These are phyloP conservation scores for Planiliza haematocheilus DNA, from an alignment of 2,113 vertebrate genomes.

Conservation along the genomic window DNA sequence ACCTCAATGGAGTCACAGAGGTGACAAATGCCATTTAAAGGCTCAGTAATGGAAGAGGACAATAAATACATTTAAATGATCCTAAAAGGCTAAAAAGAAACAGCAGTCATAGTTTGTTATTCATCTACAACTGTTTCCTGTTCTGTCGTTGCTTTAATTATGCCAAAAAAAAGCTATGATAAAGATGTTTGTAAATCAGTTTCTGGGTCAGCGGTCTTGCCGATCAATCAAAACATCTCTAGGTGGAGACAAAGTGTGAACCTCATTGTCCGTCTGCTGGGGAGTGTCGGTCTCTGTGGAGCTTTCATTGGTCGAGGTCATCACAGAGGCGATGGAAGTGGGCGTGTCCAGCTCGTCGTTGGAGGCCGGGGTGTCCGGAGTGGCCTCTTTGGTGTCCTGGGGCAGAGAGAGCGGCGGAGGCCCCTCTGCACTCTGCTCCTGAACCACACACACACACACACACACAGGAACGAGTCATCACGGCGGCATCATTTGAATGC, in stretches of 20 bases:
- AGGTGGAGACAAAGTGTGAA: conserved; percentile 34
- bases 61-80: too few species aligned
- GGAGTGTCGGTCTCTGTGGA: conserved; percentile 91
- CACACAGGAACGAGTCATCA: neutral
- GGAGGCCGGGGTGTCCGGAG: conserved; percentile 85
- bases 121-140: too few species aligned
- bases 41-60: too few species aligned
- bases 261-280: conserved; percentile 79
- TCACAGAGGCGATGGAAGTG: conserved; percentile 91
- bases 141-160: too few species aligned
- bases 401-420: conserved; percentile 87
- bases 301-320: conserved; percentile 93
- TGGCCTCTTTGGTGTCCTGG: conserved; percentile 88
- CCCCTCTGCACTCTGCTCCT: conserved; percentile 94
- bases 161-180: too few species aligned
- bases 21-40: too few species aligned
- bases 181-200: neutral
- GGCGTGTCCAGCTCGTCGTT: conserved; percentile 93
- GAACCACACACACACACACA: conserved; percentile 9
- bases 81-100: too few species aligned
- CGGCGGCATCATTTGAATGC: neutral
- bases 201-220: neutral
- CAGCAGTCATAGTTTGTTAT: too few species aligned
- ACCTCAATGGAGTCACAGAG: too few species aligned
- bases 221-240: neutral